Percentiles rank a stretch among this genome's conserved stretches.
phyloP scores from a whole-genome alignment of 2,113 vertebrate species.

The Coregonus clupeaformis region DNA sequence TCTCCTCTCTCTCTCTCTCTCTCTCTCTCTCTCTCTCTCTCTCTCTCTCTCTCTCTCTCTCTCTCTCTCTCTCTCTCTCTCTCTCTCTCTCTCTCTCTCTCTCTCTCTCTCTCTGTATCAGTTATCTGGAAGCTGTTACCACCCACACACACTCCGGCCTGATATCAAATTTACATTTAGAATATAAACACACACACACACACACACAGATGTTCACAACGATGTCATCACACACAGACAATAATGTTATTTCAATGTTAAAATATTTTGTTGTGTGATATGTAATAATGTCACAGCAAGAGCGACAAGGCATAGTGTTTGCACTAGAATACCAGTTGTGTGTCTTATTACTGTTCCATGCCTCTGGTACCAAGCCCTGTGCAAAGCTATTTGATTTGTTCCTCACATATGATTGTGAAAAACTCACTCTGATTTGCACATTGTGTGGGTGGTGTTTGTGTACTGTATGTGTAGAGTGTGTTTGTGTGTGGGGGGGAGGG shows the following conservation, averaged over 20 bases:
- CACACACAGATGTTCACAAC: constrained; percentile 35
- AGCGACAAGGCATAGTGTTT: too few species aligned
- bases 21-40: constrained; percentile 9
- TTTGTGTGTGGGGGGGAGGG: too few species aligned
- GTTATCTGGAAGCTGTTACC: constrained; percentile 74
- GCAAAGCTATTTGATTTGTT: neutral
- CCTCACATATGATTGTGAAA: neutral
- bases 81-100: constrained; percentile 48
- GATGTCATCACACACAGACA: constrained; percentile 14
- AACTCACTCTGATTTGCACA: neutral
- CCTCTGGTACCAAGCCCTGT: neutral
- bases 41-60: constrained; percentile 16
- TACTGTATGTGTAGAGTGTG: neutral
- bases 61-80: constrained; percentile 5
- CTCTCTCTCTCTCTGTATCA: constrained; percentile 62
- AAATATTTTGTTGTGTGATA: constrained; percentile 8
- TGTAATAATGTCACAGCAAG: too few species aligned
- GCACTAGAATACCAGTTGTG: neutral
- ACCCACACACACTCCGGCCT: constrained; percentile 72
- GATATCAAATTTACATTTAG: constrained; percentile 74
- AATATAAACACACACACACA: constrained; percentile 55
- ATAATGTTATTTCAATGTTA: constrained; percentile 14
- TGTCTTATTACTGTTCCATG: neutral
- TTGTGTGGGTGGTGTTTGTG: neutral
- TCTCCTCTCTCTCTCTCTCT: constrained; percentile 25